Evolutionary conservation across 2,113 vertebrate species (phyloP).

Genomic region (Hippocampus guttulatus): DNA sequence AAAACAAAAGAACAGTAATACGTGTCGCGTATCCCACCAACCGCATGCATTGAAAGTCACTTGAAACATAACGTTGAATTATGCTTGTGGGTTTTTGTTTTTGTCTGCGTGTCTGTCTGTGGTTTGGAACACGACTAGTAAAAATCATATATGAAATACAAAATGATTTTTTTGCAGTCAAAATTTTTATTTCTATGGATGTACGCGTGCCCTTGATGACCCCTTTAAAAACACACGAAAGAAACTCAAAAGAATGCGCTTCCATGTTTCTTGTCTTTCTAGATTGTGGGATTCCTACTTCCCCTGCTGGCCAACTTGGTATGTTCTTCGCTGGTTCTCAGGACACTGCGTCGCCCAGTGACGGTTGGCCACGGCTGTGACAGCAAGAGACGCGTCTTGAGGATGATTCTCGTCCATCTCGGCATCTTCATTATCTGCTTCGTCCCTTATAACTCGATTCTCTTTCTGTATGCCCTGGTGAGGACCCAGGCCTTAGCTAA

Average conservation of each 20-base stretch:
- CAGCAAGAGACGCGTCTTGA: conserved; percentile 89
- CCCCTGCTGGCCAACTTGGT: conserved; percentile 89
- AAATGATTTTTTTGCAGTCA: not conserved
- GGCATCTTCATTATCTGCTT: conserved; percentile 94
- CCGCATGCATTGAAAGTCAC: not conserved
- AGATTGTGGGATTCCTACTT: conserved; percentile 88
- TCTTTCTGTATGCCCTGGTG: conserved; percentile 92
- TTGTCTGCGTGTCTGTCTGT: not conserved
- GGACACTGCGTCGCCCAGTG: conserved; percentile 85
- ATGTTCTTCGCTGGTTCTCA: conserved; percentile 91
- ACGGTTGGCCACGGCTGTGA: conserved; percentile 87
- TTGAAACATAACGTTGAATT: not conserved
- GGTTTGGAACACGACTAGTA: not conserved
- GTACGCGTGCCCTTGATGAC: not conserved
- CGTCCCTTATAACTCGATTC: conserved; percentile 94
- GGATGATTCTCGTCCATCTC: conserved; percentile 94
- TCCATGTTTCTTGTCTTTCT: not conserved
- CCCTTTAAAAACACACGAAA: not conserved
- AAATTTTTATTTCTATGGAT: not conserved
- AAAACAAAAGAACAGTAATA: not conserved
- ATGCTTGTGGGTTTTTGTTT: not conserved
- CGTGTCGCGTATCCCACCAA: not conserved
- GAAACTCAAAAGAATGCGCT: not conserved
- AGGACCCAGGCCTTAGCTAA: conserved; percentile 87
- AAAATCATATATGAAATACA: not conserved